A percentile compares a stretch with the other conserved stretches of the same genome.
phyloP scores from a whole-genome alignment of 2,797 vertebrate species.

The Bovichtus variegatus region DNA sequence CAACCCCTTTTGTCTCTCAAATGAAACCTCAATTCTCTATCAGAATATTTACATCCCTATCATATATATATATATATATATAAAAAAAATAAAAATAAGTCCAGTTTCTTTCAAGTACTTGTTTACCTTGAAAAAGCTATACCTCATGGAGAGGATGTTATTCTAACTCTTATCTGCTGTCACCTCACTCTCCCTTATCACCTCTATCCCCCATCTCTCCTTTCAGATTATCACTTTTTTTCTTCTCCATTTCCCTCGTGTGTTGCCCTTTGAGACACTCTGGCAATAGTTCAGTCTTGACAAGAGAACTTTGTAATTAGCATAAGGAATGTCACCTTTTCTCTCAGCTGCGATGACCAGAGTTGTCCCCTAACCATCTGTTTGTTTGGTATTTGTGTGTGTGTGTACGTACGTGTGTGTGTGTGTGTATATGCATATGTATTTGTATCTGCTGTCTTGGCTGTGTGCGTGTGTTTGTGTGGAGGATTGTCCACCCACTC shows the following conservation, averaged over 20 bases:
- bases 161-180: conserved; percentile 19
- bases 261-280: conserved; percentile 46
- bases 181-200: conserved; percentile 9
- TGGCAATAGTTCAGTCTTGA: conserved; percentile 45
- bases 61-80: too few species aligned
- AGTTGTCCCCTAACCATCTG: conserved; percentile 71
- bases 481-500: conserved; percentile 67
- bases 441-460: conserved; percentile 42
- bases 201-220: conserved; percentile 8
- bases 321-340: conserved; percentile 82
- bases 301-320: conserved; percentile 71
- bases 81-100: not conserved
- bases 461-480: conserved; percentile 32
- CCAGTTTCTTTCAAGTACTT: not conserved
- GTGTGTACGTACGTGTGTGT: conserved; percentile 15
- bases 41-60: not conserved
- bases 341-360: conserved; percentile 52
- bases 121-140: not conserved
- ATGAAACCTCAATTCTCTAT: not conserved
- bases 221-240: conserved; percentile 10
- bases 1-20: not conserved
- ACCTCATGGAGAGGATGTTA: not conserved
- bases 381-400: conserved; percentile 55
- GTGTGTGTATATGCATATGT: conserved; percentile 22
- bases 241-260: conserved; percentile 4